These are phyloP conservation scores for Columba guinea DNA, from an alignment of 2,797 vertebrate genomes.

Conservation along the genomic window DNA sequence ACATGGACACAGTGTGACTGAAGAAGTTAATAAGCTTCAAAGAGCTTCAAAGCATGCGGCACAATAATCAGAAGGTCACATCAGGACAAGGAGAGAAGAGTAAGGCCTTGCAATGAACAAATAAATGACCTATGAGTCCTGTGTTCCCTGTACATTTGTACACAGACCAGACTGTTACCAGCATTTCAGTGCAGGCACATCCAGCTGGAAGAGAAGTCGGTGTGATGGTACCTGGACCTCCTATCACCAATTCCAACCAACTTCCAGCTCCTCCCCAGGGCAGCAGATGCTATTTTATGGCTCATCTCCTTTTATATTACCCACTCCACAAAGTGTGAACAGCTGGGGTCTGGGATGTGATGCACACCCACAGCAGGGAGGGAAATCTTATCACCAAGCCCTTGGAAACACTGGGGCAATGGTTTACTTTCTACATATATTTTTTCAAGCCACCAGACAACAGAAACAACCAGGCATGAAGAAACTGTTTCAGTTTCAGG, in stretches of 20 bases:
- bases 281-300: background rate
- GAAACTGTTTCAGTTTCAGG: background rate
- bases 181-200: background rate
- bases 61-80: background rate
- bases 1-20: background rate
- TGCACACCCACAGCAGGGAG: fast-evolving
- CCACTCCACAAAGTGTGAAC: background rate
- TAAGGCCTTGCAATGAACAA: background rate
- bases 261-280: background rate
- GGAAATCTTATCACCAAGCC: background rate
- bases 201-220: fast-evolving
- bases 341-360: background rate
- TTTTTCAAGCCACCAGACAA: background rate
- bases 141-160: background rate
- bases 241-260: background rate
- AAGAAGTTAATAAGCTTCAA: constrained; percentile 39
- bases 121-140: background rate
- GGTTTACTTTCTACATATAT: background rate
- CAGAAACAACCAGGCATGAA: background rate
- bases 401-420: background rate
- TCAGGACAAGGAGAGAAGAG: constrained; percentile 3
- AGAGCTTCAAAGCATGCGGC: constrained; percentile 13
- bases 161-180: background rate
- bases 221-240: background rate
- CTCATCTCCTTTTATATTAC: fast-evolving